These are phyloP conservation scores for Nasonia vitripennis DNA, from an alignment of 1,140 invertebrate species.

Conservation along the genomic window DNA sequence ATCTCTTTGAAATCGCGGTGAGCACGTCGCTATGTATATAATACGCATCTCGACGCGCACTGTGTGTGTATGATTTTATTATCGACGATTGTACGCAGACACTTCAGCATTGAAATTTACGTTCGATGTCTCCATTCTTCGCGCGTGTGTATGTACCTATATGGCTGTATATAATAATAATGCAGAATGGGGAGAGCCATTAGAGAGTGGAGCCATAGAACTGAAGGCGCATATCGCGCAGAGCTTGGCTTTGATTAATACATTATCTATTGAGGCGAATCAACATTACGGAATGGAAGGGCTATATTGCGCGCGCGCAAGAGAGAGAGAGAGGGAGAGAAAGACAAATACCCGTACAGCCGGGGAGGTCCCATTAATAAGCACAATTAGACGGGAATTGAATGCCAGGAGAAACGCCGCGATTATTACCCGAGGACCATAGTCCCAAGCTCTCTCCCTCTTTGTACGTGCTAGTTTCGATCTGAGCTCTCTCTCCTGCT, in stretches of 20 bases:
- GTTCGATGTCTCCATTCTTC: conserved; percentile 5
- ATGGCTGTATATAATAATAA: not conserved
- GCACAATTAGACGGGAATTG: conserved; percentile 51
- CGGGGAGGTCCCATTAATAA: conserved; percentile 49
- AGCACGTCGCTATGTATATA: too few relatives aligned
- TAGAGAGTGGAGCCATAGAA: not conserved
- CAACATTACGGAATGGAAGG: conserved; percentile 36
- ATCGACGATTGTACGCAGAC: not conserved
- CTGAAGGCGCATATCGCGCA: conserved; percentile 1
- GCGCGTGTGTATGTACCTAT: not conserved
- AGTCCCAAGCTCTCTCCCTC: conserved; percentile 11
- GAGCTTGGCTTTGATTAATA: conserved; percentile 34
- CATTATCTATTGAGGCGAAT: conserved; percentile 49
- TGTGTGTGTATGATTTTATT: not conserved
- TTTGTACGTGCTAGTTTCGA: not conserved
- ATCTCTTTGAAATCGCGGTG: not conserved
- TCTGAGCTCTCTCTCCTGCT: not conserved
- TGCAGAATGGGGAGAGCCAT: not conserved
- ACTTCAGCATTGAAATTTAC: not conserved
- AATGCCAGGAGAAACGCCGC: conserved; percentile 35
- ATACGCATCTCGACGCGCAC: too few relatives aligned
- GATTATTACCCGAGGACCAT: conserved; percentile 35
- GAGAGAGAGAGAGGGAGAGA: not conserved
- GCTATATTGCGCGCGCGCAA: conserved; percentile 19
- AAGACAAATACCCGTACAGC: conserved; percentile 40